A percentile compares a stretch with the other conserved stretches of the same genome.
Evolutionary conservation across 2,113 vertebrate species (phyloP).

Genomic region (Entelurus aequoreus): DNA sequence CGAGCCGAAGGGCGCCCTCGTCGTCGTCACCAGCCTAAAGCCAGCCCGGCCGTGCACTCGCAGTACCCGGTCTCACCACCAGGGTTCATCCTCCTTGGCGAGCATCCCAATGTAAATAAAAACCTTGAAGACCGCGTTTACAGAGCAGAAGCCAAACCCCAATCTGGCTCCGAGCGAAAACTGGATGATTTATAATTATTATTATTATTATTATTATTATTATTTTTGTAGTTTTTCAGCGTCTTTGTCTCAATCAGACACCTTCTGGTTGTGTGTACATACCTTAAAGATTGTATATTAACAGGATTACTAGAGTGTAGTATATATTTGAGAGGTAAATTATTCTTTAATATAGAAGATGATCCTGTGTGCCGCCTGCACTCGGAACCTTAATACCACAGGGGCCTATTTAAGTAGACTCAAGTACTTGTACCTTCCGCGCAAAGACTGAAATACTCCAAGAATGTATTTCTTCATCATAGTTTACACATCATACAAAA

Average conservation of each 20-base stretch:
- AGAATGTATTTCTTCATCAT: too few species aligned
- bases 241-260: background rate
- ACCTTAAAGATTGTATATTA: slow-evolving; percentile 57
- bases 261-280: slow-evolving; percentile 68
- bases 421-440: too few species aligned
- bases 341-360: slow-evolving; percentile 60
- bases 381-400: slow-evolving; percentile 66
- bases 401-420: slow-evolving; percentile 55
- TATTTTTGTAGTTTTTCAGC: background rate
- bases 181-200: slow-evolving; percentile 62
- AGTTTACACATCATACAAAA: too few species aligned
- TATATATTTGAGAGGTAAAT: slow-evolving; percentile 62
- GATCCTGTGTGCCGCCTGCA: slow-evolving; percentile 58
- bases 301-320: slow-evolving; percentile 58
- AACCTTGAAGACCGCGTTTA: slow-evolving; percentile 63
- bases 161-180: slow-evolving; percentile 68
- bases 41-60: too few species aligned
- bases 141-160: slow-evolving; percentile 71
- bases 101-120: too few species aligned
- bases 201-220: background rate
- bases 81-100: too few species aligned
- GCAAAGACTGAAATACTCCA: too few species aligned
- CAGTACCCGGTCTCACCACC: too few species aligned
- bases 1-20: too few species aligned
- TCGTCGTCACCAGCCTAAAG: too few species aligned